Percentiles rank a stretch among this genome's conserved stretches.
phyloP scores from a whole-genome alignment of 2,888 invertebrate species.

The Leucania comma region DNA sequence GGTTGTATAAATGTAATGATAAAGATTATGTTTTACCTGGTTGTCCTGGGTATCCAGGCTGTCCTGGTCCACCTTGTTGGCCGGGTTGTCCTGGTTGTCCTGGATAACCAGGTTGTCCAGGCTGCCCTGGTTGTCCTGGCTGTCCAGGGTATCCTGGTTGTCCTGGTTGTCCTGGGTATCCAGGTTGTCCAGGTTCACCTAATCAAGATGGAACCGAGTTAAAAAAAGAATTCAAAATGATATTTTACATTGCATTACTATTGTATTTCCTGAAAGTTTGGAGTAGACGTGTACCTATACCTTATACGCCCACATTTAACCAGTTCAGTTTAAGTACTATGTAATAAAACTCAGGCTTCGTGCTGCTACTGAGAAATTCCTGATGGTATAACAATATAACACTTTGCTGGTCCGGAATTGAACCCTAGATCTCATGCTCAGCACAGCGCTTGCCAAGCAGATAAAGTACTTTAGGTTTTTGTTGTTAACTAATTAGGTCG shows the following conservation, averaged over 20 bases:
- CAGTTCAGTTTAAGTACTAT: background rate
- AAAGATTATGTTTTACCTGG: constrained; percentile 26
- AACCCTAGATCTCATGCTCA: background rate
- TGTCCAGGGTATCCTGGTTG: constrained; percentile 56
- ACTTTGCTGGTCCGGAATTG: background rate
- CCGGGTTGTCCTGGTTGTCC: constrained; percentile 79
- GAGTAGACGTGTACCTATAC: no score
- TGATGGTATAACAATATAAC: no score
- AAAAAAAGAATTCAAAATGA: background rate
- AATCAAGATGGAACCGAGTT: background rate
- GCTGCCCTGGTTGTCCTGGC: constrained; percentile 59
- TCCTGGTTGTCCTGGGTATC: constrained; percentile 64
- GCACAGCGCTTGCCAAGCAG: background rate
- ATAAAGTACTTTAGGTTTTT: background rate
- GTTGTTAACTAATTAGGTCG: no score
- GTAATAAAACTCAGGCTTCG: background rate
- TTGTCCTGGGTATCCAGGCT: constrained; percentile 65
- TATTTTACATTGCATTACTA: background rate
- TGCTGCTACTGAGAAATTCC: no score
- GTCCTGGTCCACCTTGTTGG: constrained; percentile 66
- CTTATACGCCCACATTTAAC: background rate
- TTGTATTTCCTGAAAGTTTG: background rate
- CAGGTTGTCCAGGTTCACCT: constrained; percentile 85
- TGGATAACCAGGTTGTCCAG: constrained; percentile 74
- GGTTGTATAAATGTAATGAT: no score